Base-by-base conservation (phyloP, 1,140 invertebrate genomes). In the Aradophagus sp. region DNA sequence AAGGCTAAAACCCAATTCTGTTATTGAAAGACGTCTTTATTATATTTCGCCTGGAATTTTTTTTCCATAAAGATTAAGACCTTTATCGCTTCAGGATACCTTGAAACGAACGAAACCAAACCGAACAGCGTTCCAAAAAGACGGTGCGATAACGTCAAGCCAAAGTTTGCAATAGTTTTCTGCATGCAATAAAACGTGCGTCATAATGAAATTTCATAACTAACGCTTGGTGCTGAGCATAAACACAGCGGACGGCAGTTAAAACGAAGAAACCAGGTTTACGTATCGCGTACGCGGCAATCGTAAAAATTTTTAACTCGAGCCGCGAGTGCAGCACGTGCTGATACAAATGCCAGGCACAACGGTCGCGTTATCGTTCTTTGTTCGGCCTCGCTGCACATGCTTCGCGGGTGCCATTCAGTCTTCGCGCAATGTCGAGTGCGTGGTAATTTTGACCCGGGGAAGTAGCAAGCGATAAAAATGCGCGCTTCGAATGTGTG, bases 371-470 rank as follows among this genome's bases (percentile, higher is more conserved):
- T 56, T 58, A 65, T 55, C 17, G 34, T 36, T 53, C 47, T 59
- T 58, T 66, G 53, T 53, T 69, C 5, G 12, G 19, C 32, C 10
- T 36, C n/a, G 32, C 27, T 45, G 27, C 47, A 39, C 55, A 68
- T 53, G 52, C 41, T 48, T 1, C 17, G 35, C 19, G 44, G 35
- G 15, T 47, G 4, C 8, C n/a, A 10, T 31, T 31, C n/a, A 55
- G 19, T 27, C n/a, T 39, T 23, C 15, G 38, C 36, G 32, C 48
- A 26, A 61, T 39, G 55, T 61, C 16, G 19, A 44, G 19, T 45
- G 56, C 66, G 52, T 52, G n/a, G n/a, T n/a, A 63, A 70, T 44
- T 56, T 70, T 12, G 56, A n/a, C 29, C 34, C 42, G 34, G 39
- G 47, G 52, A 59, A 45, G 67, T 59, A 59, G 7, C 45, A 31